Conservation (phyloP, 2,113 vertebrate species). For the Pundamilia nyererei region DNA sequence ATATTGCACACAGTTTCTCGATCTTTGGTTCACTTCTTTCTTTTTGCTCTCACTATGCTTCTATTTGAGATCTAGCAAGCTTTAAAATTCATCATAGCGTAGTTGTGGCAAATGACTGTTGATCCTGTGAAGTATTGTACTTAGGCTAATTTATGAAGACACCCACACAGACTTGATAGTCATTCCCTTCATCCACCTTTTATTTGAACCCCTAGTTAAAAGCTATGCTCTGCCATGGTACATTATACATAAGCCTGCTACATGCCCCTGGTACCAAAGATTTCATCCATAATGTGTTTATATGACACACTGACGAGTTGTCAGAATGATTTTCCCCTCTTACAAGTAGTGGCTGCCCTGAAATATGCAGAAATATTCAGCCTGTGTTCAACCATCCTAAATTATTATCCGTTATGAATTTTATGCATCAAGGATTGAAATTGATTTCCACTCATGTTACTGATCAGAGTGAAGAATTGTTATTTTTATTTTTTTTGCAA, state of each 20-base stretch:
- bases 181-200: constrained; percentile 67
- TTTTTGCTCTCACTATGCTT: constrained; percentile 12
- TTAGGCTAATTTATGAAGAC: constrained; percentile 69
- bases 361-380: constrained; percentile 55
- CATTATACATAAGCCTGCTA: constrained; percentile 66
- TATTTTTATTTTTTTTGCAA: not conserved
- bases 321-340: constrained; percentile 48
- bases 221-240: constrained; percentile 57
- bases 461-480: constrained; percentile 25
- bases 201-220: constrained; percentile 66
- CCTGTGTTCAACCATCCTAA: constrained; percentile 34
- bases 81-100: constrained; percentile 55
- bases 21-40: constrained; percentile 19
- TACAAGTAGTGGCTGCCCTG: constrained; percentile 9
- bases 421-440: constrained; percentile 38
- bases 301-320: constrained; percentile 53
- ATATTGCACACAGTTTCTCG: constrained; percentile 21
- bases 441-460: constrained; percentile 49
- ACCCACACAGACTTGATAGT: constrained; percentile 69
- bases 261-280: constrained; percentile 55
- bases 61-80: constrained; percentile 33
- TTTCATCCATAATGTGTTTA: constrained; percentile 60
- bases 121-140: constrained; percentile 60
- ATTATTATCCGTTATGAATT: constrained; percentile 41
- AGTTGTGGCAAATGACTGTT: constrained; percentile 65